Conservation (phyloP, 2,113 vertebrate species). For the Pyrgilauda ruficollis region DNA sequence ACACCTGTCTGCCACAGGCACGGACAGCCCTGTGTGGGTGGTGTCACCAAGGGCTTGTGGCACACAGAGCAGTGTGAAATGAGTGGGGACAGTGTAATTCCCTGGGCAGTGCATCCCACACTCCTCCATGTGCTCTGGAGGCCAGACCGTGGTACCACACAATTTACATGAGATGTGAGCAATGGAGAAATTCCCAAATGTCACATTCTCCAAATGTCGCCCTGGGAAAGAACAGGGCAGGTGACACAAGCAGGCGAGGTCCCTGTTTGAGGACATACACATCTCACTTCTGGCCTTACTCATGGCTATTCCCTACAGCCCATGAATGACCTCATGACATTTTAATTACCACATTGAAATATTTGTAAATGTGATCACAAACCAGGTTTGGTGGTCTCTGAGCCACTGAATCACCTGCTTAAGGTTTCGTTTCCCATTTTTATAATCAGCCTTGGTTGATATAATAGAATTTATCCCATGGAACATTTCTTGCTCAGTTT, state of each 20-base stretch:
- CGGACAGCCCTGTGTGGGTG: neutral
- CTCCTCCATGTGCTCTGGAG: rapidly evolving
- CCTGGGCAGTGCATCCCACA: neutral
- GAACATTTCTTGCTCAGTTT: neutral
- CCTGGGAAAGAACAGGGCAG: neutral
- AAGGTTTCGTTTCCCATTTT: neutral
- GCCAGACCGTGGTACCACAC: rapidly evolving
- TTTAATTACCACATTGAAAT: neutral
- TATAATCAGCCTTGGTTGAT: neutral
- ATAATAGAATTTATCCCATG: neutral
- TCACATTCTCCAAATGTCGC: neutral
- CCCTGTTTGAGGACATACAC: neutral
- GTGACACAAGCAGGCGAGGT: neutral
- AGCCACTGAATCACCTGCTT: neutral
- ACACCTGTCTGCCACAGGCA: no score
- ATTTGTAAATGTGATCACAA: neutral
- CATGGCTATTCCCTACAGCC: neutral
- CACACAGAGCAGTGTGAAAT: neutral
- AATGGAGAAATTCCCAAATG: neutral
- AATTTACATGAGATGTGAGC: rapidly evolving
- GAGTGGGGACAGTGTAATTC: neutral
- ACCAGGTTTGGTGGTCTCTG: neutral
- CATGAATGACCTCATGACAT: neutral
- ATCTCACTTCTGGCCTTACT: neutral
- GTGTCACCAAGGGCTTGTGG: neutral